phyloP scores from a whole-genome alignment of 1,140 invertebrate species.

The Anastrepha ludens region DNA sequence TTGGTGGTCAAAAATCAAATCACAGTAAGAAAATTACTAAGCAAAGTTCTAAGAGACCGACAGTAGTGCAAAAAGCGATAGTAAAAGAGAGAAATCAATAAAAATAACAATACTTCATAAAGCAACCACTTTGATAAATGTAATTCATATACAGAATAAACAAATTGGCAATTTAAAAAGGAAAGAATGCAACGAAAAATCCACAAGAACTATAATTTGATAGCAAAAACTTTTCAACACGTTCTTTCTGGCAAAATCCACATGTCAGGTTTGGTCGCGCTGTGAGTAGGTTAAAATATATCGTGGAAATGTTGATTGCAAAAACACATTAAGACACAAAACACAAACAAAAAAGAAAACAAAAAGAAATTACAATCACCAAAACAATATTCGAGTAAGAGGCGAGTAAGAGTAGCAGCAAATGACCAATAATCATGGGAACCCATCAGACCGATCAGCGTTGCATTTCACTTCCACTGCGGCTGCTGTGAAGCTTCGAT shows the following conservation, averaged over 20 bases:
- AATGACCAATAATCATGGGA: slow-evolving; percentile 53
- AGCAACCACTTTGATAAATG: too few relatives aligned
- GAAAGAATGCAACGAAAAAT: neutral
- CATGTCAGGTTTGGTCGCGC: neutral
- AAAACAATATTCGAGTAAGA: neutral
- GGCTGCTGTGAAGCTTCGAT: neutral
- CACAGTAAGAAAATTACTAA: neutral
- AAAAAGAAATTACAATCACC: neutral
- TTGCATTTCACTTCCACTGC: neutral
- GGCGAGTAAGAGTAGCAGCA: slow-evolving; percentile 46
- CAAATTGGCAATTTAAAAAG: neutral
- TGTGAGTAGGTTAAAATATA: slow-evolving; percentile 45
- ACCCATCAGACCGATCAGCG: slow-evolving; percentile 32
- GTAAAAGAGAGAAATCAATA: too few relatives aligned
- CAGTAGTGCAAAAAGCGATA: neutral
- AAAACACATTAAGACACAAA: neutral
- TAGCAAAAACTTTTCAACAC: neutral
- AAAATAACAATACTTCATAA: too few relatives aligned
- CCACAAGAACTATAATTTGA: slow-evolving; percentile 12
- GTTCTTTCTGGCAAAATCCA: neutral
- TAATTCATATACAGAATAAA: neutral
- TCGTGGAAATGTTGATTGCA: neutral
- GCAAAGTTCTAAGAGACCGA: neutral
- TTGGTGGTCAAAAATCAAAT: neutral
- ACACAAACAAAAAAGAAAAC: neutral